These are phyloP conservation scores for Papilio dardanus DNA, from an alignment of 1,140 invertebrate species.

Conservation along the genomic window DNA sequence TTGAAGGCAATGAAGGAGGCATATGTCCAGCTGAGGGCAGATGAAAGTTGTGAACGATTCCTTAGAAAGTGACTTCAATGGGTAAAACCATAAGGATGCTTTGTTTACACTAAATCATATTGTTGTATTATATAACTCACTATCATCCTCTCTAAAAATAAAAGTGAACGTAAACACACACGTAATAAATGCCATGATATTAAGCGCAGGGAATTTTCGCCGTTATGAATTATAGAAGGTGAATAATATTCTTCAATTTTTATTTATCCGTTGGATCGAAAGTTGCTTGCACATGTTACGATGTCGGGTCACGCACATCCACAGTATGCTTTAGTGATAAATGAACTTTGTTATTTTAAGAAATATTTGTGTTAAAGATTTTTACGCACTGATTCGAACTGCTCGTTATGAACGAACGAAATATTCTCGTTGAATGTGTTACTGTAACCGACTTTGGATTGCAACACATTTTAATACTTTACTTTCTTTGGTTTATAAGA, in stretches of 20 bases:
- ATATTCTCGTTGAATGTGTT: neutral
- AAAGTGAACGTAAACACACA: conserved; percentile 66
- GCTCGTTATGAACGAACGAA: neutral
- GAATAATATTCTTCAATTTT: conserved; percentile 39
- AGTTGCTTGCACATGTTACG: conserved; percentile 41
- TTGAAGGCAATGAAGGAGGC: too few relatives aligned
- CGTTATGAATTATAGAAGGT: conserved; percentile 48
- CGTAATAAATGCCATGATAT: conserved; percentile 61
- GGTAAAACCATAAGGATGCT: neutral
- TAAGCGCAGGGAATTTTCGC: conserved; percentile 53
- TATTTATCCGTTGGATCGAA: conserved; percentile 41
- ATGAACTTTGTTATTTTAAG: conserved; percentile 39
- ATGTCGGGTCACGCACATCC: conserved; percentile 25
- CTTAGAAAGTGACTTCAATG: too few relatives aligned
- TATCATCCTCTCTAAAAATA: conserved; percentile 71
- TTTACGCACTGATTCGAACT: conserved; percentile 17
- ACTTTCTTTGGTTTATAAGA: neutral
- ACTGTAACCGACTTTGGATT: neutral
- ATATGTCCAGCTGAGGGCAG: too few relatives aligned
- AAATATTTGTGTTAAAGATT: conserved; percentile 17
- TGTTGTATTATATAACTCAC: neutral
- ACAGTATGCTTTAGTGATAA: conserved; percentile 49
- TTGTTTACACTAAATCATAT: neutral
- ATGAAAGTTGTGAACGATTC: too few relatives aligned
- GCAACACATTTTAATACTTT: too few relatives aligned